Percentiles rank a stretch among this genome's conserved stretches.
Evolutionary conservation across 2,113 vertebrate genomes (phyloP).

Genomic region (Lamprotornis superbus): DNA sequence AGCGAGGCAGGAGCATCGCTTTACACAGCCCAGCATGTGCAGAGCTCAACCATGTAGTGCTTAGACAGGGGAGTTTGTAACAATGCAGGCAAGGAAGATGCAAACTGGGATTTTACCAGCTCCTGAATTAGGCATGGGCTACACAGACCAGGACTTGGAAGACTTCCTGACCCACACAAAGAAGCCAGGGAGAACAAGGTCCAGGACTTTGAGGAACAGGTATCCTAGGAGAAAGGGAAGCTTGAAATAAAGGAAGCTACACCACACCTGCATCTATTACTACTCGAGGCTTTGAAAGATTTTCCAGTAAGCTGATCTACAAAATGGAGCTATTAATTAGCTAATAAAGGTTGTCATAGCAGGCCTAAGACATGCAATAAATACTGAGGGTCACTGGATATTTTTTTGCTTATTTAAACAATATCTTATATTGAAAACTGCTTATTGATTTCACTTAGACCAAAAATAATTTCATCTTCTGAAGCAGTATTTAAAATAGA

Average conservation of each 20-base stretch:
- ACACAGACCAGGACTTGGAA: background rate
- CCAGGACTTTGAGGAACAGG: background rate
- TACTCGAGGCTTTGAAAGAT: background rate
- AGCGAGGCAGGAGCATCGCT: background rate
- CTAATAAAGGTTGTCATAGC: background rate
- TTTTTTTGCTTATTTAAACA: slow-evolving; percentile 6
- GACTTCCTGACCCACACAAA: background rate
- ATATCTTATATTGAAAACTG: slow-evolving; percentile 12
- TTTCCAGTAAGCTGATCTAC: background rate
- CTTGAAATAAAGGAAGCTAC: background rate
- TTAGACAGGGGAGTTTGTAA: rapidly evolving
- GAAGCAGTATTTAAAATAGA: slow-evolving; percentile 58
- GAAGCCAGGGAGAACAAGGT: background rate
- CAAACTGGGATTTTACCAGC: background rate
- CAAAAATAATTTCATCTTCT: slow-evolving; percentile 56
- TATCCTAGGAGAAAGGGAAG: background rate
- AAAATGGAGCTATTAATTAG: background rate
- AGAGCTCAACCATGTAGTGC: rapidly evolving
- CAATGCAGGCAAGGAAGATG: background rate
- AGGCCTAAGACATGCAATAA: background rate
- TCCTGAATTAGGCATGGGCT: background rate
- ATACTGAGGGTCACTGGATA: background rate
- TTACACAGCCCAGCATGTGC: rapidly evolving
- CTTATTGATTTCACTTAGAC: slow-evolving; percentile 46
- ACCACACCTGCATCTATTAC: background rate